These are phyloP conservation scores for Oncorhynchus mykiss DNA, from an alignment of 2,113 vertebrate species.

Conservation along the genomic window DNA sequence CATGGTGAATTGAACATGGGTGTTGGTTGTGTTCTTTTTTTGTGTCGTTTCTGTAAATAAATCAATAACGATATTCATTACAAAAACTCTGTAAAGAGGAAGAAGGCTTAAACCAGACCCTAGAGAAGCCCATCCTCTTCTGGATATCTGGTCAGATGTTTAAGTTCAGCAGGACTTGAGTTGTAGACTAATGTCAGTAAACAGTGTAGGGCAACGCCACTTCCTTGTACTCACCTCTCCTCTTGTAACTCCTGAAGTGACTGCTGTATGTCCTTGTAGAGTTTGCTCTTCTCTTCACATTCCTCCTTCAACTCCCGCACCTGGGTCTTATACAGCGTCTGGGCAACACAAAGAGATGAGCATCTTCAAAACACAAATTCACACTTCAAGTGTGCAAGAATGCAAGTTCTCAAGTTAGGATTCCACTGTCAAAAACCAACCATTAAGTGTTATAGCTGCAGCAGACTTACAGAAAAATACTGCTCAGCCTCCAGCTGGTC, in stretches of 20 bases:
- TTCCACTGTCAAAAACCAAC: neutral
- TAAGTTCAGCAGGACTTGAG: too few relatives aligned
- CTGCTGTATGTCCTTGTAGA: slow-evolving; percentile 93
- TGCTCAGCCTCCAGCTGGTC: slow-evolving; percentile 98
- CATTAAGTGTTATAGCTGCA: neutral
- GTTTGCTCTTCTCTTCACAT: slow-evolving; percentile 93
- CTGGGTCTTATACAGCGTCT: slow-evolving; percentile 98
- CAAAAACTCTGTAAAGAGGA: too few relatives aligned
- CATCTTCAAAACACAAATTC: neutral
- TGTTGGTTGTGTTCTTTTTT: too few relatives aligned
- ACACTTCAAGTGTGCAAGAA: neutral
- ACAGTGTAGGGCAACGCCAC: neutral
- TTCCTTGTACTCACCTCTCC: slow-evolving; percentile 80
- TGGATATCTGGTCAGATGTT: too few relatives aligned
- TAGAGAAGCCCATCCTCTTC: too few relatives aligned
- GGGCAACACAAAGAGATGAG: slow-evolving; percentile 27
- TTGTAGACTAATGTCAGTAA: neutral
- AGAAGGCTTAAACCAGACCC: too few relatives aligned
- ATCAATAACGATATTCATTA: too few relatives aligned
- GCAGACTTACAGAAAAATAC: slow-evolving; percentile 91
- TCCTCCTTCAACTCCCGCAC: slow-evolving; percentile 98
- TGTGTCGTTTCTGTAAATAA: neutral
- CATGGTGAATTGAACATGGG: too few relatives aligned
- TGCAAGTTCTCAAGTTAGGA: neutral
- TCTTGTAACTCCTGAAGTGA: slow-evolving; percentile 92